Evolutionary conservation across 2,113 vertebrate species (phyloP).

Genomic region (Balaenoptera acutorostrata): DNA sequence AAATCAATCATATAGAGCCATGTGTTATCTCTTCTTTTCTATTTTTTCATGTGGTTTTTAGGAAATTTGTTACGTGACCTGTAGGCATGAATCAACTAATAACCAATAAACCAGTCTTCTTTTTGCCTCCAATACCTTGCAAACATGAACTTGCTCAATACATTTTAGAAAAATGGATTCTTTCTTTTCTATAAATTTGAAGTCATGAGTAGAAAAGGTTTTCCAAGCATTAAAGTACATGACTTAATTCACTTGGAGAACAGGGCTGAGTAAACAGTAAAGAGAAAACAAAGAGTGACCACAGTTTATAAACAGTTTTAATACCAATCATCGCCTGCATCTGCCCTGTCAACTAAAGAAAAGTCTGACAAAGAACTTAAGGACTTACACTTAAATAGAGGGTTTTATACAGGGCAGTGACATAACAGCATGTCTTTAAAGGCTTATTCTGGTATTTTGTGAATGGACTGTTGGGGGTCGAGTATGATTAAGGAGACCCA

Average conservation of each 20-base stretch:
- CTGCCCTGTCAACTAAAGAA: background rate
- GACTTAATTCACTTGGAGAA: background rate
- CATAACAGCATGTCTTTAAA: background rate
- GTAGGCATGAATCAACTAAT: background rate
- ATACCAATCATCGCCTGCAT: background rate
- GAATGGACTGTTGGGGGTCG: background rate
- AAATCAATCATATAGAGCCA: background rate
- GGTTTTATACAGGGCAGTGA: background rate
- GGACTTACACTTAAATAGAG: background rate
- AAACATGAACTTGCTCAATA: background rate
- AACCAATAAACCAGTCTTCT: background rate
- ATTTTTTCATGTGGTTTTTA: background rate
- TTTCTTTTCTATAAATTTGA: background rate
- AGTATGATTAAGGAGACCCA: background rate
- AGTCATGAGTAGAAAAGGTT: background rate
- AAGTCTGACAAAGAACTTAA: background rate
- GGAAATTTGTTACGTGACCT: background rate
- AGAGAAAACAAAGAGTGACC: background rate
- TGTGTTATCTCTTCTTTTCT: background rate
- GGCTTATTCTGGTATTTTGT: background rate
- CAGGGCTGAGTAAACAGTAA: background rate
- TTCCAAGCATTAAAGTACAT: background rate
- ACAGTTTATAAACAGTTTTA: background rate
- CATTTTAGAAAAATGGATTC: background rate
- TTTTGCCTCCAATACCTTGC: background rate